Conservation (phyloP, 2,888 invertebrate genomes). For the Tromatobia lineatoria region DNA sequence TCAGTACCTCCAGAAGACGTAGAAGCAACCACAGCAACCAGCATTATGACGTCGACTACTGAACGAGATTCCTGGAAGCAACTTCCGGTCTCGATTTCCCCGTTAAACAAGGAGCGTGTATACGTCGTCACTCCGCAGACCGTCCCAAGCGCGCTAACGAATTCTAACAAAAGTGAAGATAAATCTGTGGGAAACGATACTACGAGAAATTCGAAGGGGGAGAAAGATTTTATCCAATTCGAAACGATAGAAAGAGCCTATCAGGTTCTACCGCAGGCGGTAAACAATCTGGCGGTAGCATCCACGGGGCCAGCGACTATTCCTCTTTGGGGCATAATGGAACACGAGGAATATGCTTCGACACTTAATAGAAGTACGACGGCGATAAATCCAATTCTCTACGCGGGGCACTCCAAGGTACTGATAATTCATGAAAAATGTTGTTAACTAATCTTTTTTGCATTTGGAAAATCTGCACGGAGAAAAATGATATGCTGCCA, state of each 20-base stretch:
- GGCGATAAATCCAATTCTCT: slow-evolving; percentile 77
- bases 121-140: slow-evolving; percentile 94
- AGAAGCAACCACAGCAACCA: slow-evolving; percentile 53
- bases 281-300: slow-evolving; percentile 82
- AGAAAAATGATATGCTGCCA: too few species aligned
- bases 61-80: slow-evolving; percentile 88
- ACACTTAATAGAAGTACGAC: slow-evolving; percentile 58
- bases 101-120: slow-evolving; percentile 92
- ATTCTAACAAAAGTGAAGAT: slow-evolving; percentile 61
- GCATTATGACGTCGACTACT: slow-evolving; percentile 78
- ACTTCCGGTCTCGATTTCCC: slow-evolving; percentile 90
- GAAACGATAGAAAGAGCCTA: slow-evolving; percentile 82
- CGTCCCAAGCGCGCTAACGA: slow-evolving; percentile 51
- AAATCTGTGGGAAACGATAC: slow-evolving; percentile 77
- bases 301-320: slow-evolving; percentile 80
- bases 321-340: slow-evolving; percentile 84
- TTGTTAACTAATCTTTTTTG: slow-evolving; percentile 5
- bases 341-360: slow-evolving; percentile 81
- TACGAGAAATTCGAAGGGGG: slow-evolving; percentile 83
- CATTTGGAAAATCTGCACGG: too few species aligned
- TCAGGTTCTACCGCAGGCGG: slow-evolving; percentile 83
- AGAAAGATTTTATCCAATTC: slow-evolving; percentile 65
- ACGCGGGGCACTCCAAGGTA: slow-evolving; percentile 90
- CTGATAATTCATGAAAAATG: slow-evolving; percentile 10
- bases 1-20: slow-evolving; percentile 74